These are phyloP conservation scores for Micropoecilia bifurca DNA, from an alignment of 2,797 vertebrate genomes.

Conservation along the genomic window DNA sequence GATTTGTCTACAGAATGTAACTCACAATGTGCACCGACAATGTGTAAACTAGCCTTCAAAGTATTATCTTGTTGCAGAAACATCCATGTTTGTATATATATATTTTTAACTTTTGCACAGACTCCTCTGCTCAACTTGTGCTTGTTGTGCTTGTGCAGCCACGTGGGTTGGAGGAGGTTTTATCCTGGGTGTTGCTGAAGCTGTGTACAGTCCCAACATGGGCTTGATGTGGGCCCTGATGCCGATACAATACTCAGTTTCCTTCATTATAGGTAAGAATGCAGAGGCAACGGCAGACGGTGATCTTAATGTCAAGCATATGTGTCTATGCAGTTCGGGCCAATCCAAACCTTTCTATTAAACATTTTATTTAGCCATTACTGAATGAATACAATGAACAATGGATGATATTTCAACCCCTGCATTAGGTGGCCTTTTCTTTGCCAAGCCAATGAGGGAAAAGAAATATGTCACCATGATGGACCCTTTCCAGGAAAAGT, in stretches of 20 bases:
- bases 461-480: slow-evolving; percentile 72
- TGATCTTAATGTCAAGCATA: neutral
- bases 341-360: neutral
- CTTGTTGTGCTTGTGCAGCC: slow-evolving; percentile 62
- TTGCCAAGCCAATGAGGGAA: slow-evolving; percentile 71
- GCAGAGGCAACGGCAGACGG: neutral
- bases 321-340: neutral
- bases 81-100: too few species aligned
- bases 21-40: too few species aligned
- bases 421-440: slow-evolving; percentile 64
- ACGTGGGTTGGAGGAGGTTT: slow-evolving; percentile 84
- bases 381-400: neutral
- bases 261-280: slow-evolving; percentile 77
- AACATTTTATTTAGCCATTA: neutral
- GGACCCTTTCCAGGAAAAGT: slow-evolving; percentile 70
- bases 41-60: too few species aligned
- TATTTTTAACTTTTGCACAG: neutral
- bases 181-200: slow-evolving; percentile 80
- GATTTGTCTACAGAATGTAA: too few species aligned
- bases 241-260: slow-evolving; percentile 75
- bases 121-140: neutral
- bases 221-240: slow-evolving; percentile 81
- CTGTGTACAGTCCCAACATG: slow-evolving; percentile 76
- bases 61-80: too few species aligned
- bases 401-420: neutral